Evolutionary conservation across 1,140 invertebrate genomes (phyloP), one percentile per base, ranked within the genome.

Genomic region (Sycophila sp.): DNA sequence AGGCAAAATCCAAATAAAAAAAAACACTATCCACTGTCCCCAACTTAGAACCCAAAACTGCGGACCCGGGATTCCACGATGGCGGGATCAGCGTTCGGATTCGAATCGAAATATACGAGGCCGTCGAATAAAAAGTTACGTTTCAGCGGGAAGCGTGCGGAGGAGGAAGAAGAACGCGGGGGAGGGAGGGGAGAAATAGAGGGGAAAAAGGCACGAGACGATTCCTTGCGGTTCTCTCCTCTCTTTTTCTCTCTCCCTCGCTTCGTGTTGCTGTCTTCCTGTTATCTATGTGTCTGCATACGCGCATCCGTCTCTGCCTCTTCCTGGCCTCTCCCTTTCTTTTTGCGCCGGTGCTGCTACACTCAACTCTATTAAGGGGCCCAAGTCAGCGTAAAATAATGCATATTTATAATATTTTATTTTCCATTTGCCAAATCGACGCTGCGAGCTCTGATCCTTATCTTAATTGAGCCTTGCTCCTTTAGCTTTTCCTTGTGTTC

Each of bases 271-370:
- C 59, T 56, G 56, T 60, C 53, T 32, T 49, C 45, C 56, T 60
- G 45, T 69, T 69, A 58, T 68, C 59, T 51, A 60, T 69, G 45
- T 53, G 42, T 51, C 42, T 49, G 66, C 34, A 40, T 34, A 34
- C 19, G 22, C 13, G 66, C 32, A 36, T 60, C 40, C 40, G 56
- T 47, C 47, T 60, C 49, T 36, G 34, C 28, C 36, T 60, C 45
- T 59, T 58, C 30, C 30, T 8, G 26, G 26, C 36, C 7, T 15
- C 38, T 32, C 36, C 15, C 56, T 53, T 17, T 49, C 4, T 59
- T 4, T 40, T 15, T 56, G 1, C 22, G 22, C 24, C 47, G 4
- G 4, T 49, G 0, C 49, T n/a, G 5, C 42, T 7, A 6, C 7
- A 45, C 0, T 2, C 13, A 34, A 19, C 26, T 28, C 38, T 45